Percentiles rank a stretch among this genome's conserved stretches.
Conservation (phyloP, 1,140 invertebrate genomes). For the Bradynema listronoti region DNA sequence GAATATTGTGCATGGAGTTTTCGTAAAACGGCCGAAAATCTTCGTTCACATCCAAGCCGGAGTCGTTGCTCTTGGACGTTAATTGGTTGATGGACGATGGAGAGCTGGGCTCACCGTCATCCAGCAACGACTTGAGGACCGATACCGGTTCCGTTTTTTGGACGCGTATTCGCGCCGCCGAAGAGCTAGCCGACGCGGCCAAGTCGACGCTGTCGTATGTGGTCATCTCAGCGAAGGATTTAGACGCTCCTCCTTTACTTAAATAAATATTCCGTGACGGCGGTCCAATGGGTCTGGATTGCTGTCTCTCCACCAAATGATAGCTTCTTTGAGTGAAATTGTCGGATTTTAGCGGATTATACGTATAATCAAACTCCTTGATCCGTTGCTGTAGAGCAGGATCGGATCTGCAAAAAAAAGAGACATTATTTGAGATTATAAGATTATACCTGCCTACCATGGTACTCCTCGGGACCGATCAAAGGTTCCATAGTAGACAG, state of each 20-base stretch:
- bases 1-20: too few relatives aligned
- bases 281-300: conserved; percentile 1
- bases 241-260: background rate
- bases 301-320: background rate
- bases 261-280: background rate
- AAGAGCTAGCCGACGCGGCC: background rate
- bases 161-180: too few relatives aligned
- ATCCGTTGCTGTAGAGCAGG: background rate
- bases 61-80: too few relatives aligned
- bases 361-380: conserved; percentile 4
- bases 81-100: conserved; percentile 8
- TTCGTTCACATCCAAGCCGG: too few relatives aligned
- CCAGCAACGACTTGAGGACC: conserved; percentile 7
- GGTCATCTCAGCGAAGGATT: background rate
- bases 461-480: too few relatives aligned
- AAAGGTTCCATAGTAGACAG: too few relatives aligned
- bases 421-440: too few relatives aligned
- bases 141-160: background rate
- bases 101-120: conserved; percentile 5
- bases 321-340: background rate
- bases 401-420: background rate
- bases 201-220: background rate
- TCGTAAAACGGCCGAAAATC: too few relatives aligned
- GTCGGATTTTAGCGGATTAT: conserved; percentile 5
- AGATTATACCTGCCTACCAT: too few relatives aligned